Evolutionary conservation across 2,113 vertebrate species (phyloP), one percentile per base, ranked within the genome.

Genomic region (Crocuta crocuta): DNA sequence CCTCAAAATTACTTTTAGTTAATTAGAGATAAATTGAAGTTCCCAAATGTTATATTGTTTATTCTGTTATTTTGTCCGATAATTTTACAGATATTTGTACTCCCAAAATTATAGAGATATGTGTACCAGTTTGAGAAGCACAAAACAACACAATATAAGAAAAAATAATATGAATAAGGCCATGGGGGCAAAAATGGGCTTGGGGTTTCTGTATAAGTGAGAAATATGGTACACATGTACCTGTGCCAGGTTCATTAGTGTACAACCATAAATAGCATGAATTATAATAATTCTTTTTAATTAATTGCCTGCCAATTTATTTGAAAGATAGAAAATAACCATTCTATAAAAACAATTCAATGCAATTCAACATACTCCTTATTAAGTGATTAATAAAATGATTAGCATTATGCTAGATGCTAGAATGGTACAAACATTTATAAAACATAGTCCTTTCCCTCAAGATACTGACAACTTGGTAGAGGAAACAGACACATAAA

Each of bases 331-430:
- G 1, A 71, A 91, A 94, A 43, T 4, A 78, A 31, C 24, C 55
- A 15, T 78, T 61, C 4, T 24, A 81, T 23, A 45, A 85, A 89
- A 48, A 7, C 2, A 73, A 79, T 21, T 28, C 43, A 63, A 6
- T 81, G 2, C 4, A 50, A 33, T 23, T 19, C 50, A 79, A n/a
- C 0, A 74, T 5, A 58, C 4, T 11, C 4, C 35, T 71, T 78
- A 48, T 89, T 92, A 82, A 86, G 0, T 93, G 17, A 50, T 28
- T 95, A 61, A 89, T 35, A 58, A 71, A 85, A 66, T 68, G 26
- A 53, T 1, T 83, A 94, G 1, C 31, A n/a, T 39, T 31, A 33
- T 83, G 23, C 9, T 43, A 95, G 28, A 31, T 23, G 3, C 4
- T 63, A 1, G 8, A 21, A 28, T 86, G 16, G 24, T 89, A 78